Conservation (phyloP, 2,113 vertebrate species). For the Saccopteryx leptura region DNA sequence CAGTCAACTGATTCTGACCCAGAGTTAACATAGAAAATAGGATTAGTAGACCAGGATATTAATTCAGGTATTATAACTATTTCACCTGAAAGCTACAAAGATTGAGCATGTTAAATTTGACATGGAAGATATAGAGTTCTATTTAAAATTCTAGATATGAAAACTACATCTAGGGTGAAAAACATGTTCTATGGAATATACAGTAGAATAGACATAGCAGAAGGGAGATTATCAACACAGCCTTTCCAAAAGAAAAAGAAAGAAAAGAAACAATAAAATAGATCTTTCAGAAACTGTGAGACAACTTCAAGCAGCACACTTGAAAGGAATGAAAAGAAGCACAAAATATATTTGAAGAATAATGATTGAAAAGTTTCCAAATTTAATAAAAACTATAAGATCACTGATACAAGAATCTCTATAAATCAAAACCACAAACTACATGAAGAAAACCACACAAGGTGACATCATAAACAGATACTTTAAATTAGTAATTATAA, state of each 20-base stretch:
- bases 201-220: background rate
- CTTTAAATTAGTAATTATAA: background rate
- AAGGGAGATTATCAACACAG: background rate
- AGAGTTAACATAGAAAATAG: background rate
- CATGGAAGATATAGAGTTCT: background rate
- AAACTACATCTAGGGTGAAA: background rate
- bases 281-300: background rate
- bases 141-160: background rate
- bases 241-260: background rate
- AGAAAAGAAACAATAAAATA: background rate
- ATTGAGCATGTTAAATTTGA: background rate
- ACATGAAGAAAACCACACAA: background rate
- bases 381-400: background rate
- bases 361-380: background rate
- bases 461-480: background rate
- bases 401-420: background rate
- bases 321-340: background rate
- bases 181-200: background rate
- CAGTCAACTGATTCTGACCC: background rate
- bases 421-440: background rate
- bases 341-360: background rate
- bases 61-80: background rate
- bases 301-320: background rate
- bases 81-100: background rate
- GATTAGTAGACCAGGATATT: background rate